phyloP scores from a whole-genome alignment of 2,888 invertebrate species.

The Tetropium fuscum region DNA sequence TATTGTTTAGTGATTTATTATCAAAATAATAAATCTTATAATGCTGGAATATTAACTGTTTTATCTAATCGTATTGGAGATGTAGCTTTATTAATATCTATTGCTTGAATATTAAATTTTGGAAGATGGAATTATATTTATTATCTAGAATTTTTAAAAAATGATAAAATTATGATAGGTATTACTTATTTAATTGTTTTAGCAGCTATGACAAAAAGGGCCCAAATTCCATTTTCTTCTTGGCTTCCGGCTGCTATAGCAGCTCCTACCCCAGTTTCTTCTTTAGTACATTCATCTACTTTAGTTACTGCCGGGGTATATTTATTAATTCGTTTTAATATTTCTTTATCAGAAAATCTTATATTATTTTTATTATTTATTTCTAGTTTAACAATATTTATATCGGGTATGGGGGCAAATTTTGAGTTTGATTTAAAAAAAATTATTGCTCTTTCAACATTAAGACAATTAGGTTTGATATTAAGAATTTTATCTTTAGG shows the following conservation, averaged over 20 bases:
- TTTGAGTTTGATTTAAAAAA: constrained; percentile 80
- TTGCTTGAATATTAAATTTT: no score
- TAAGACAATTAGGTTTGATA: constrained; percentile 82
- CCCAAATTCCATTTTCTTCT: constrained; percentile 84
- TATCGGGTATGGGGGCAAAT: no score
- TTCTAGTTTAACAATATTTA: not conserved
- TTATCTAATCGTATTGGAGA: constrained; percentile 82
- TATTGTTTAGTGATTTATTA: constrained; percentile 81
- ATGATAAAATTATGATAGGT: no score
- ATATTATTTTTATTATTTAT: not conserved
- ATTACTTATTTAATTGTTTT: no score
- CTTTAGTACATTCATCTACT: no score
- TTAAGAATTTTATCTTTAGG: constrained; percentile 68
- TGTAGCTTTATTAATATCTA: constrained; percentile 74
- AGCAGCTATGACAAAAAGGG: constrained; percentile 81
- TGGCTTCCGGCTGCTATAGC: constrained; percentile 75
- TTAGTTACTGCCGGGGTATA: constrained; percentile 80
- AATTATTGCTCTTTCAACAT: constrained; percentile 79
- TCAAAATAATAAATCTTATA: constrained; percentile 76
- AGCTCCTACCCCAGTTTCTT: constrained; percentile 81
- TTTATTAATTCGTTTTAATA: constrained; percentile 60
- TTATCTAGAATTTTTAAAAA: constrained; percentile 15
- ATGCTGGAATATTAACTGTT: constrained; percentile 79
- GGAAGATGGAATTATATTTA: constrained; percentile 21
- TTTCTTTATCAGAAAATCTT: not conserved